Evolutionary conservation across 2,888 invertebrate genomes (phyloP).

Genomic region (Camponotus fellah): DNA sequence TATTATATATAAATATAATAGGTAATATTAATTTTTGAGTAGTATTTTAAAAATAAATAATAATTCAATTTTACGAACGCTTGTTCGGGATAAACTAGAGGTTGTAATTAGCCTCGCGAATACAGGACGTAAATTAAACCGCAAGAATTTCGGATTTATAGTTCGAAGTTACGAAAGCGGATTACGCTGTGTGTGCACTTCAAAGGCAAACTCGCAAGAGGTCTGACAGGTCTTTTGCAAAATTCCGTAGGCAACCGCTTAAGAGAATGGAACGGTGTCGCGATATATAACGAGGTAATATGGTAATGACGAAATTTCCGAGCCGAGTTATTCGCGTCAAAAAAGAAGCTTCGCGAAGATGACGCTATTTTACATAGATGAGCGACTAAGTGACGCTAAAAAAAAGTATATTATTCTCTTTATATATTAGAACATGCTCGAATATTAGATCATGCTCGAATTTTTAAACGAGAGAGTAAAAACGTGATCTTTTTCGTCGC

Average conservation of each 20-base stretch:
- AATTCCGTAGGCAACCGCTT: constrained; percentile 46
- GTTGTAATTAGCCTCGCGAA: constrained; percentile 14
- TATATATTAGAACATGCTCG: too few relatives aligned
- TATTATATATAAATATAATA: not conserved
- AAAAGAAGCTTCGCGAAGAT: not conserved
- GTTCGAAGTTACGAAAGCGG: not conserved
- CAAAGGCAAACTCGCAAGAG: constrained; percentile 17
- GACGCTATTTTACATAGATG: not conserved
- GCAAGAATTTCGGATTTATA: constrained; percentile 7
- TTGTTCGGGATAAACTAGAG: not conserved
- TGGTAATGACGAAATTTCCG: constrained; percentile 60
- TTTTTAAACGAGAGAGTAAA: not conserved
- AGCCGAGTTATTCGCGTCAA: constrained; percentile 25
- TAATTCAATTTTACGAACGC: not conserved
- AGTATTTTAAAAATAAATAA: not conserved
- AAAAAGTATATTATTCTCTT: not conserved
- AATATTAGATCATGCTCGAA: constrained; percentile 15
- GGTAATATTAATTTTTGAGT: not conserved
- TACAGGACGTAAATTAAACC: not conserved
- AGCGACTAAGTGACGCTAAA: not conserved
- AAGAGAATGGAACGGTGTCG: constrained; percentile 12
- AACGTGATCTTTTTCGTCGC: not conserved
- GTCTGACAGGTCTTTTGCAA: constrained; percentile 31
- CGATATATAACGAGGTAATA: constrained; percentile 58
- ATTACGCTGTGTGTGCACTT: constrained; percentile 6